Evolutionary conservation across 2,888 invertebrate species (phyloP), one percentile per base, ranked within the genome.

Genomic region (Dynastes hyllus): DNA sequence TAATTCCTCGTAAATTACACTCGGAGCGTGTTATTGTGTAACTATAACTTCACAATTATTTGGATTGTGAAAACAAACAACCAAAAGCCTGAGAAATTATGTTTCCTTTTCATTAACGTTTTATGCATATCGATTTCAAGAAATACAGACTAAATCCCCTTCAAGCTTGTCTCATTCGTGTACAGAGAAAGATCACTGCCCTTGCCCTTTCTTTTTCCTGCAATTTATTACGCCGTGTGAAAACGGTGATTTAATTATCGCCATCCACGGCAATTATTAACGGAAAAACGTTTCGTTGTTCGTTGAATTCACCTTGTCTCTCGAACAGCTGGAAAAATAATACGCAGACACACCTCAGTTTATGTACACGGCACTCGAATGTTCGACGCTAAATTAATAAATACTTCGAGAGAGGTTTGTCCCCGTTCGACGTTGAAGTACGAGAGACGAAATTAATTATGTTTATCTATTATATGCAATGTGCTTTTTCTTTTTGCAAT

Each of bases 211-310:
- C 8, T 55, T 55, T 55, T 16, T 13, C 22, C 55, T 16, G 13
- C 16, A 45, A 66, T 66, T 66, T 45, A 66, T 40, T 16, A 6
- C 40, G 6, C 40, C 55, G 16, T 22, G 40, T 66, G 40, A 66
- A 45, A 22, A 45, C 66, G 66, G 45, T 66, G 66, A 66, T 66
- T 66, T 66, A 66, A 66, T 66, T 66, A 66, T 66, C 40, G 40
- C 40, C 63, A 63, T 63, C 29, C 16, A 55, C 55, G 40, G 66
- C 66, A 22, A 40, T 66, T 45, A 66, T 66, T 22, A 45, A 66
- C 40, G 40, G 45, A 66, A 66, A 40, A 55, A 55, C 8, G 22
- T 45, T 45, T 45, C 9, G 45, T 45, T 8, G 45, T 45, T 11
- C 55, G 45, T 45, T 45, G 9, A 45, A 55, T 55, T 22, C 55